Base-by-base conservation (phyloP, 2,113 vertebrate species). In the Lasiurus cinereus region DNA sequence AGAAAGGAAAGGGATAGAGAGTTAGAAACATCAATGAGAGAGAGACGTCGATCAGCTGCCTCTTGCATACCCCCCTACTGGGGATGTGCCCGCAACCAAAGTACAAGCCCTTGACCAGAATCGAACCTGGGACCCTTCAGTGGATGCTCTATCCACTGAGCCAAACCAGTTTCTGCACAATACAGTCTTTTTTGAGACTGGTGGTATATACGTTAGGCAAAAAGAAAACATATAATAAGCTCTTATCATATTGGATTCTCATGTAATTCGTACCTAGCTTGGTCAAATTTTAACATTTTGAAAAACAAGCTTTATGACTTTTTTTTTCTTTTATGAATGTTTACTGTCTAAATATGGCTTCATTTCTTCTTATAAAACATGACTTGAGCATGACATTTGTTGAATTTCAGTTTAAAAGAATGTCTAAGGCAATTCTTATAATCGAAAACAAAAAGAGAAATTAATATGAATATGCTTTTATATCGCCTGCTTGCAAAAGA, bases 371-470 rank as follows among this genome's bases (percentile, higher is more conserved):
- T 96, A 97, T 94, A 97, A 96, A 96, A 97, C 88, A 78, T 97
- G 93, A 98, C 73, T 91, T 97, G 97, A 94, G 96, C 88, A 96
- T 96, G 97, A 97, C 15, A 77, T 52, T 64, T 97, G 95, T 90
- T 96, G 2, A 91, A 95, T 97, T 98, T 97, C 94, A 96, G 74
- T 98, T 98, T 91, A 97, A 96, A 96, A 99, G 98, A 98, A 98
- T 93, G 97, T 98, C 98, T 98, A 98, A 98, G 98, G 98, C 97
- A 98, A 98, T 98, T 98, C 98, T 98, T 97, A 98, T 95, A 98
- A 96, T 88, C 98, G 97, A 98, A 98, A 99, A 98, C 98, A 62
- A 98, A 98, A 97, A 98, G 98, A 98, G 98, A 99, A 99, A 98
- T 98, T 98, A 98, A 98, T 98, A 94, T 92, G 97, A 97, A 96